phyloP scores from a whole-genome alignment of 2,113 vertebrate genomes.

The Notiomystis cincta region DNA sequence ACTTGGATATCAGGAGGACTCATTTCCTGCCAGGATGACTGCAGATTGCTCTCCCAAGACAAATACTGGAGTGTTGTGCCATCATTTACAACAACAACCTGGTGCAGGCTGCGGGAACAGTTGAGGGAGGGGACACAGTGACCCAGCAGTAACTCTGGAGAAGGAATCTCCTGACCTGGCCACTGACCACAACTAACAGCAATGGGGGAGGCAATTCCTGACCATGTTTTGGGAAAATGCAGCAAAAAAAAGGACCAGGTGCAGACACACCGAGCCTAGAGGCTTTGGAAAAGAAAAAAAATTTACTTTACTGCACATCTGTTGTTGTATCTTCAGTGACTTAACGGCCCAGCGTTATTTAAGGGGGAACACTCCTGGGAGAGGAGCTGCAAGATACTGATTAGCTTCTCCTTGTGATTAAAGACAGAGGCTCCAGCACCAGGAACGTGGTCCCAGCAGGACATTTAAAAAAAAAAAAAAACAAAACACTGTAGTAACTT shows the following conservation, averaged over 20 bases:
- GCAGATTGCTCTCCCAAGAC: neutral
- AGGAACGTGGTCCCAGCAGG: neutral
- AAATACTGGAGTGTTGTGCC: neutral
- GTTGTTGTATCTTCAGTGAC: constrained; percentile 17
- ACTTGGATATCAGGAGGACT: neutral
- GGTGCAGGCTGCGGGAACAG: neutral
- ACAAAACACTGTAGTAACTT: too few relatives aligned
- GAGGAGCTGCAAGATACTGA: neutral
- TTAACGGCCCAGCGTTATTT: constrained; percentile 14
- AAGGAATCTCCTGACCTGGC: neutral
- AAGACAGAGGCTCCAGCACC: neutral
- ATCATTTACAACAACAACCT: neutral
- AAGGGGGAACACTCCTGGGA: constrained; percentile 22
- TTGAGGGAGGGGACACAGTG: neutral
- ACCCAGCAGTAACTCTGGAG: neutral
- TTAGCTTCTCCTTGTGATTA: constrained; percentile 45
- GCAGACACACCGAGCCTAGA: neutral
- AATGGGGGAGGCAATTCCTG: neutral
- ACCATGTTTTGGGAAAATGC: neutral
- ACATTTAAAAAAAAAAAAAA: neutral
- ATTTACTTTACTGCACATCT: neutral
- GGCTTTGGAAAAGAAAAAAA: neutral
- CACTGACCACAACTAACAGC: neutral
- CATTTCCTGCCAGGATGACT: neutral
- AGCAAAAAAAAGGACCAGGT: neutral